Base-by-base conservation (phyloP, 2,888 invertebrate species). In the Lepidochrysops patricia region DNA sequence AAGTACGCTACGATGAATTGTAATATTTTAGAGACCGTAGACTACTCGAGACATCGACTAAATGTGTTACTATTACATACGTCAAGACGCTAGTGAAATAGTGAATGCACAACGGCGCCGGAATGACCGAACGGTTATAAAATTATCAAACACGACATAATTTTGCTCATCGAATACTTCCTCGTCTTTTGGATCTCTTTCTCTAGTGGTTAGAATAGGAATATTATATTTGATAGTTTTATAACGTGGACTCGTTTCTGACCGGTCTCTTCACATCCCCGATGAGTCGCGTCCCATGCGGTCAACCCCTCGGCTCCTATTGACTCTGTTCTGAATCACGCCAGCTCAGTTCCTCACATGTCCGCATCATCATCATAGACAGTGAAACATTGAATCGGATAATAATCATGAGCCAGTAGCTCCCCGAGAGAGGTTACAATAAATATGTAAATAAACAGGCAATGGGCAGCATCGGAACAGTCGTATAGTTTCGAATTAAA, bases 401-500 rank as follows among this genome's bases (percentile, higher is more conserved):
- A 72, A 67, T 65, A 62, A 66, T 60, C 63, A 57, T 34, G 63
- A 57, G 63, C 64, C 34, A 63, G 9, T 12, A 66, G 69, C 75
- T 66, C 65, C 65, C 64, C 67, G 67, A 72, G 70, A 72, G 74
- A 77, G 80, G 80, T 86, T 85, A 84, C 86, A 86, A 86, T 86
- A 84, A 86, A 84, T 84, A 84, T 81, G 84, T 87, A 88, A 86
- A 86, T 84, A 82, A 81, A 80, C 76, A 77, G 79, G 76, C 75
- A 76, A 73, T 73, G 80, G 80, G 77, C 82, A 80, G 79, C 78
- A 79, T 80, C 78, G 80, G 79, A 77, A 77, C 78, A 76, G 77
- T 78, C 83, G 67, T 78, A 82, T 84, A 84, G 84, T 82, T 86
- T 84, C 84, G 84, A 88, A 88, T 88, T 86, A 84, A 87, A 81